Evolutionary conservation across 2,113 vertebrate species (phyloP).

Genomic region (Sporophila hypoxantha): DNA sequence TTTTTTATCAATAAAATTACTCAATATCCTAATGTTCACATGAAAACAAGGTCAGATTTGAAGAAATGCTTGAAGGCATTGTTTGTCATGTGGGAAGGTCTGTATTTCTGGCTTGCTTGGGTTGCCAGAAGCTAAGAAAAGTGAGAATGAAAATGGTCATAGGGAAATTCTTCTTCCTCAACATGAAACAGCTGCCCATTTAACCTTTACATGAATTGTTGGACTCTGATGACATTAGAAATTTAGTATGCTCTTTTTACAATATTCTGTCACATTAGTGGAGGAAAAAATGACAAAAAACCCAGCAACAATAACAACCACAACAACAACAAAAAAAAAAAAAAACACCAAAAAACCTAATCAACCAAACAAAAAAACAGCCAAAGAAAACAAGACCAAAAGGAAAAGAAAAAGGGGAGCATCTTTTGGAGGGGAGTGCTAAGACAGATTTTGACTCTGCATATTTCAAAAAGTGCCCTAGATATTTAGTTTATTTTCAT

Average conservation of each 20-base stretch:
- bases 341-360: neutral
- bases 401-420: neutral
- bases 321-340: neutral
- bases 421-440: neutral
- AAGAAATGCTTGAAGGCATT: neutral
- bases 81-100: neutral
- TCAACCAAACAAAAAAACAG: neutral
- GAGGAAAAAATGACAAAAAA: neutral
- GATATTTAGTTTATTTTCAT: neutral
- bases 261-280: neutral
- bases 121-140: neutral
- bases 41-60: neutral
- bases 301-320: neutral
- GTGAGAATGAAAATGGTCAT: neutral
- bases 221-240: fast-evolving
- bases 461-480: neutral
- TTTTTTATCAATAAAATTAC: neutral
- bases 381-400: neutral
- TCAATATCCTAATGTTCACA: neutral
- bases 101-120: neutral
- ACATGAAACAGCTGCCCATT: neutral
- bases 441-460: neutral
- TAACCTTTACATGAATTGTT: neutral
- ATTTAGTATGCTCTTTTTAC: neutral
- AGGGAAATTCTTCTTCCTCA: neutral